Conservation (phyloP, 2,113 vertebrate species). For the Eurypyga helias region DNA sequence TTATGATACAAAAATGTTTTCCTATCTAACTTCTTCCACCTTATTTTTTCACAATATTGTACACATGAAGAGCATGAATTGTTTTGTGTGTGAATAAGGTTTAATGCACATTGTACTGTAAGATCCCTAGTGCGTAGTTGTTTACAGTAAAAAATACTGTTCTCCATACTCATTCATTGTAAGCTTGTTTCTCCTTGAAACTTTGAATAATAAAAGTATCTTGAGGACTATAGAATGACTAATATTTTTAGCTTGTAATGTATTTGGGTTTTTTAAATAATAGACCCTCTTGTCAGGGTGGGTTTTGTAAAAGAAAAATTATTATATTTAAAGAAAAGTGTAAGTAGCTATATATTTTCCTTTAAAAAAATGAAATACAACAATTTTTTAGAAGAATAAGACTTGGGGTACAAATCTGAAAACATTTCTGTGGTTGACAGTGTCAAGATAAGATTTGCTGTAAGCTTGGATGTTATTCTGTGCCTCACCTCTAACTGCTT, state of each 20-base stretch:
- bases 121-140: conserved; percentile 36
- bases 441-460: conserved; percentile 37
- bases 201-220: conserved; percentile 53
- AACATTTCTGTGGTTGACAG: conserved; percentile 33
- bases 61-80: conserved; percentile 21
- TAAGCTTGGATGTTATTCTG: conserved; percentile 24
- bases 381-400: conserved; percentile 42
- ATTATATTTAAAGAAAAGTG: conserved; percentile 73
- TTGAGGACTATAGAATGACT: conserved; percentile 49
- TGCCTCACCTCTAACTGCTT: conserved; percentile 17
- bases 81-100: conserved; percentile 3
- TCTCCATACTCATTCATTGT: conserved; percentile 14
- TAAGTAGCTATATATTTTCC: conserved; percentile 75
- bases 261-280: conserved; percentile 19
- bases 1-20: conserved; percentile 60
- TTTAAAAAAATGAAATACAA: conserved; percentile 51
- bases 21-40: conserved; percentile 45
- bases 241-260: conserved; percentile 45
- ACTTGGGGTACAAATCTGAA: conserved; percentile 36
- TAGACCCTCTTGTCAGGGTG: background rate
- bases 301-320: conserved; percentile 51
- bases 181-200: conserved; percentile 51
- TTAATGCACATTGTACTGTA: conserved; percentile 57
- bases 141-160: conserved; percentile 40
- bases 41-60: conserved; percentile 59